Evolutionary conservation across 2,113 vertebrate genomes (phyloP).

Genomic region (Zosterops hypoxanthus): DNA sequence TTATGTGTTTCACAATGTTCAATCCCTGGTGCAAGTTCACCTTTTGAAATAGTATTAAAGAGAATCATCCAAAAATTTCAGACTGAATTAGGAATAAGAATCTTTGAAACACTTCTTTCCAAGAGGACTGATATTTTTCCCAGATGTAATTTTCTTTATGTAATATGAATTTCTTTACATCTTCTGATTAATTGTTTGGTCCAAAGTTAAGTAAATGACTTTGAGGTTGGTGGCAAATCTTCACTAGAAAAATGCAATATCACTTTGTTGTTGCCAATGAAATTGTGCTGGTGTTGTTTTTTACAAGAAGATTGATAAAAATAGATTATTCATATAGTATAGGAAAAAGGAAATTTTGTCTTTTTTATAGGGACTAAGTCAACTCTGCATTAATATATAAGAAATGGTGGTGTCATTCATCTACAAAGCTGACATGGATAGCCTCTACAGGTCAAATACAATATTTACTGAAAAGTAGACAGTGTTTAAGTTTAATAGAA

Average conservation of each 20-base stretch:
- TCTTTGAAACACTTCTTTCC: not conserved
- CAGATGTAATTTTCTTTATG: not conserved
- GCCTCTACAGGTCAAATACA: not conserved
- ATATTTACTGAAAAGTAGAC: not conserved
- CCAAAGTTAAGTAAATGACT: not conserved
- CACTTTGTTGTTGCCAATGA: not conserved
- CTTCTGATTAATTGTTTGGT: not conserved
- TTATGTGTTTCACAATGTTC: not conserved
- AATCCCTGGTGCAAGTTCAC: not conserved
- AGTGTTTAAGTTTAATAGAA: not conserved
- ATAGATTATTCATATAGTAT: not conserved
- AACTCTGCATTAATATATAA: not conserved
- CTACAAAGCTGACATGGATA: not conserved
- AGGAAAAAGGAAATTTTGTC: not conserved
- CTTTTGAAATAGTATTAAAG: not conserved
- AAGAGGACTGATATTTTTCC: not conserved
- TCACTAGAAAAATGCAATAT: not conserved
- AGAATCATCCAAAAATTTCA: not conserved
- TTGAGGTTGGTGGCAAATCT: not conserved
- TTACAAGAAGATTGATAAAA: not conserved
- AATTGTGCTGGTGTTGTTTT: not conserved
- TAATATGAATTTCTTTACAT: not conserved
- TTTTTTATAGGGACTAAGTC: not conserved
- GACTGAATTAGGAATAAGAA: not conserved
- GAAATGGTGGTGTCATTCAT: not conserved